Evolutionary conservation across 1,140 invertebrate genomes (phyloP).

Genomic region (Drosophila quadrilineata): DNA sequence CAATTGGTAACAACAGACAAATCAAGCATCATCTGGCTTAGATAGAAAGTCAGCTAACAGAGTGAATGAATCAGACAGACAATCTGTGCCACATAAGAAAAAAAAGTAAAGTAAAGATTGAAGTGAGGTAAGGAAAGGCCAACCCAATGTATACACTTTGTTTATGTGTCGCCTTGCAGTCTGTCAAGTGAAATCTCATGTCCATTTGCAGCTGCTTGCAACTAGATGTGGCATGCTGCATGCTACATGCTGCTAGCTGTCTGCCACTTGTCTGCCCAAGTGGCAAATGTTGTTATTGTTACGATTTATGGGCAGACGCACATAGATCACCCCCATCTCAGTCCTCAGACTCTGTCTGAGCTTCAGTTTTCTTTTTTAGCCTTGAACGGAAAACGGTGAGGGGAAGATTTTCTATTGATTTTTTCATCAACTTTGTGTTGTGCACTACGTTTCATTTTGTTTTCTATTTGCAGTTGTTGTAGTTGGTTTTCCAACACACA

Average conservation of each 20-base stretch:
- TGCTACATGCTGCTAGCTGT: conserved; percentile 22
- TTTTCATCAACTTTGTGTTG: conserved; percentile 28
- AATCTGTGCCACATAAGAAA: no score
- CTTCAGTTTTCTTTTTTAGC: not conserved
- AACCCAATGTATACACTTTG: no score
- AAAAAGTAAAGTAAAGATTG: conserved; percentile 25
- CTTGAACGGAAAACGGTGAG: not conserved
- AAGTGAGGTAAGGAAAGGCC: no score
- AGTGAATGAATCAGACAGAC: conserved; percentile 7
- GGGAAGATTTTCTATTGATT: conserved; percentile 69
- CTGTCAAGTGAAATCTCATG: conserved; percentile 75
- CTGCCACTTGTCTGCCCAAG: conserved; percentile 62
- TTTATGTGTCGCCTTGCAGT: conserved; percentile 18
- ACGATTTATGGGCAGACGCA: conserved; percentile 77
- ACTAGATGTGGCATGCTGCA: conserved; percentile 16
- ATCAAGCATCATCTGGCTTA: not conserved
- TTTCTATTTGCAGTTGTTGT: conserved; percentile 69
- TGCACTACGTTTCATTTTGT: no score
- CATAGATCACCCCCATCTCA: conserved; percentile 46
- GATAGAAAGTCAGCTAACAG: not conserved
- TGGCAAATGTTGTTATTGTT: conserved; percentile 56
- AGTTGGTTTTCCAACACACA: conserved; percentile 50
- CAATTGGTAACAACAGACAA: conserved; percentile 7
- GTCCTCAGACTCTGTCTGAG: not conserved
- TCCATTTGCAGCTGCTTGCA: conserved; percentile 29